These are phyloP conservation scores for Glaucomys volans DNA, from an alignment of 2,113 vertebrate genomes.

Conservation along the genomic window DNA sequence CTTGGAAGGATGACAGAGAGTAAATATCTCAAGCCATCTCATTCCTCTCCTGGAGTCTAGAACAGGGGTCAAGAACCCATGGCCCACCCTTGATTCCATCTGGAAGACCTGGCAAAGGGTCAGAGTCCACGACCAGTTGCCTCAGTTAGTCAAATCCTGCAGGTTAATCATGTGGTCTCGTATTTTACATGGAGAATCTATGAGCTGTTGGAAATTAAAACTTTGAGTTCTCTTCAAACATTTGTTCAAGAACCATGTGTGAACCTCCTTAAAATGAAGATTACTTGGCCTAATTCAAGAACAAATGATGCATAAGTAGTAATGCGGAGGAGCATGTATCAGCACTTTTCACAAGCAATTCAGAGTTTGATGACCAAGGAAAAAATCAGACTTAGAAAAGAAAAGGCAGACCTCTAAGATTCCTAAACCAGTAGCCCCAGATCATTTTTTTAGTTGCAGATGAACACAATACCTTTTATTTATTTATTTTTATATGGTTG, in stretches of 20 bases:
- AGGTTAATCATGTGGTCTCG: background rate
- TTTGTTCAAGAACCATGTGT: background rate
- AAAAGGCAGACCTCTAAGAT: background rate
- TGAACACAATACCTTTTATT: too few species aligned
- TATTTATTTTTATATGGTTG: too few species aligned
- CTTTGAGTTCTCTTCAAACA: background rate
- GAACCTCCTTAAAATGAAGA: background rate
- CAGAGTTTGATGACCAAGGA: background rate
- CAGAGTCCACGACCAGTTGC: too few species aligned
- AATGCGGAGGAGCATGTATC: background rate
- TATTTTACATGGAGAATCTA: background rate
- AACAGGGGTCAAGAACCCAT: background rate
- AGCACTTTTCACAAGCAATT: background rate
- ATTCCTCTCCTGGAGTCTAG: background rate
- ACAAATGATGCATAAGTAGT: too few species aligned
- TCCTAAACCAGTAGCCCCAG: background rate
- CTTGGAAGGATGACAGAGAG: background rate
- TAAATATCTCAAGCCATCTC: background rate
- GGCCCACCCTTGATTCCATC: rapidly evolving
- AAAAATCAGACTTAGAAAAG: background rate
- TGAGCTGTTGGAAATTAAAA: background rate
- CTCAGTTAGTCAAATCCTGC: background rate
- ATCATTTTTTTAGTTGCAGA: background rate
- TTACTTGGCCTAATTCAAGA: background rate
- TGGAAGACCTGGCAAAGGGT: background rate